phyloP scores from a whole-genome alignment of 2,888 invertebrate genomes.

The Eupithecia centaureata region DNA sequence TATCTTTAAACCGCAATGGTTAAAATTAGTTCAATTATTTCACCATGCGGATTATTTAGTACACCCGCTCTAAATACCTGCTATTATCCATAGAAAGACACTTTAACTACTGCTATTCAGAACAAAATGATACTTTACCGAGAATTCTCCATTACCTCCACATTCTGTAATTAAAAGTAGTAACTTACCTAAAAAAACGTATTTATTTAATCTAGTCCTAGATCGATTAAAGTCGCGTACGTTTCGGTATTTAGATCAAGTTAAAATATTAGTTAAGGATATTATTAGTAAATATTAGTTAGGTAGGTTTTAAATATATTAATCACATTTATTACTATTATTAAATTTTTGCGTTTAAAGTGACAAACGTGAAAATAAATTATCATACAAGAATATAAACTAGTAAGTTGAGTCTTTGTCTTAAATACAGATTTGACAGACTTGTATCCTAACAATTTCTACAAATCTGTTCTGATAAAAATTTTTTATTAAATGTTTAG shows the following conservation, averaged over 20 bases:
- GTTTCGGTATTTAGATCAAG: neutral
- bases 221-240: neutral
- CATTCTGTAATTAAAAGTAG: neutral
- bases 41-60: conserved; percentile 1
- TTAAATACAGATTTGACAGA: no score
- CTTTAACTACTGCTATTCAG: conserved; percentile 13
- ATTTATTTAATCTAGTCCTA: neutral
- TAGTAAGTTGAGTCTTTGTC: no score
- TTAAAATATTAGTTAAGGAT: no score
- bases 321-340: no score
- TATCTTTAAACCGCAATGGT: neutral
- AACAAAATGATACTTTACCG: conserved; percentile 12
- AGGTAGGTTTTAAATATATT: neutral
- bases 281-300: no score
- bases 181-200: neutral
- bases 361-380: no score
- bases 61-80: neutral
- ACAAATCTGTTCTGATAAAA: no score
- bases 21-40: neutral
- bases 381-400: no score
- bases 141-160: neutral
- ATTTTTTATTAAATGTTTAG: no score
- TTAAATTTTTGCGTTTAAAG: no score
- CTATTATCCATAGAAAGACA: conserved; percentile 7
- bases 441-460: no score